Percentiles rank a stretch among this genome's conserved stretches.
Conservation (phyloP, 2,888 invertebrate genomes). For the Andrena praecox region DNA sequence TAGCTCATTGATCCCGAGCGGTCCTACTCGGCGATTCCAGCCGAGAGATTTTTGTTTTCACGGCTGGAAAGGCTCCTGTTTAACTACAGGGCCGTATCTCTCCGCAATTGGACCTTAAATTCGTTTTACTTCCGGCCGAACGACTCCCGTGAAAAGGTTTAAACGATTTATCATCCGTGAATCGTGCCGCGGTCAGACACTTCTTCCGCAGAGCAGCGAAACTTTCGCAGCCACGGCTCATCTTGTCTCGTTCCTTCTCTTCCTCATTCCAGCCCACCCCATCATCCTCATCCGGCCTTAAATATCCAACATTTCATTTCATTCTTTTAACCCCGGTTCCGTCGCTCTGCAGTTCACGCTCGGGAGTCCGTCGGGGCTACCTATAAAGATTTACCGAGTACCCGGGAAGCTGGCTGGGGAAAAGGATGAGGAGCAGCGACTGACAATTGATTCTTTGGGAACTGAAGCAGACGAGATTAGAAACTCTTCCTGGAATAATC, state of each 20-base stretch:
- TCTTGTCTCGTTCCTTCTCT: constrained; percentile 48
- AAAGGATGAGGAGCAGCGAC: too few relatives aligned
- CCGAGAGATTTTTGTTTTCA: constrained; percentile 18
- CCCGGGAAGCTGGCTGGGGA: not conserved
- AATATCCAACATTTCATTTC: constrained; percentile 57
- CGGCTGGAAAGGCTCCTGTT: constrained; percentile 22
- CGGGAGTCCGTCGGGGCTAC: constrained; percentile 24
- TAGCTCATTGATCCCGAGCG: not conserved
- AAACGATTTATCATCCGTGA: constrained; percentile 82
- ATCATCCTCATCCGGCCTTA: constrained; percentile 38
- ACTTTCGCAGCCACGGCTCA: constrained; percentile 60
- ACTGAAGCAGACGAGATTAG: not conserved
- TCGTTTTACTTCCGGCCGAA: constrained; percentile 83
- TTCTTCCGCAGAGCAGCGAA: constrained; percentile 66
- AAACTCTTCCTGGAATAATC: not conserved
- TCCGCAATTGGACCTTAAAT: constrained; percentile 80
- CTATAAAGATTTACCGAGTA: constrained; percentile 13
- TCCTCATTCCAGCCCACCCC: not conserved
- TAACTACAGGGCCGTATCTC: constrained; percentile 39
- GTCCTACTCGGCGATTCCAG: not conserved
- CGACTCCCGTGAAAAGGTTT: constrained; percentile 81
- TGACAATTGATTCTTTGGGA: not conserved
- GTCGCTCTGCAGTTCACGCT: constrained; percentile 41
- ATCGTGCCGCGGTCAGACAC: constrained; percentile 80
- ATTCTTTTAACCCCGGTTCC: constrained; percentile 35